These are phyloP conservation scores for Acholoe squamosa DNA, from an alignment of 2,888 invertebrate species.

Conservation along the genomic window DNA sequence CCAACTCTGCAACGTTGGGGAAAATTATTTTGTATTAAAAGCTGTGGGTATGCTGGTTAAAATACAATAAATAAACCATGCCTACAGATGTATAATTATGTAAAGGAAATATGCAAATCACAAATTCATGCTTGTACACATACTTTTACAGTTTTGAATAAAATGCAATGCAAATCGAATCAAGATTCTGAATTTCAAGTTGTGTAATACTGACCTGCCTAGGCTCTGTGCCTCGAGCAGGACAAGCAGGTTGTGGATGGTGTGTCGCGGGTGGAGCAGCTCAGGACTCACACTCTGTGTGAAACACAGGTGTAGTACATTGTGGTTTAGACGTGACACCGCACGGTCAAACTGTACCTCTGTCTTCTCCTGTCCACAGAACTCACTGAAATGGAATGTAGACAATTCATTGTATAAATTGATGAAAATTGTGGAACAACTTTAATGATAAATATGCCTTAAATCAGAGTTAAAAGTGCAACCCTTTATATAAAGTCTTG, in stretches of 20 bases:
- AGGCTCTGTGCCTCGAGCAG: constrained; percentile 89
- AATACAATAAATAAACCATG: too few relatives aligned
- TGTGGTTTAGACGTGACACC: constrained; percentile 91
- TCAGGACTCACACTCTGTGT: constrained; percentile 89
- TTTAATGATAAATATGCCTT: neutral
- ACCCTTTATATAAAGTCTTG: too few relatives aligned
- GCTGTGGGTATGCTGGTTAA: too few relatives aligned
- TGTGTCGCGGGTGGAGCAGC: constrained; percentile 87
- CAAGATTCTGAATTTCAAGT: neutral
- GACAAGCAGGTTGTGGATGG: constrained; percentile 89
- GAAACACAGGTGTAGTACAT: constrained; percentile 90
- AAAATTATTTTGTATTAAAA: neutral
- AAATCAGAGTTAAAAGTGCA: too few relatives aligned
- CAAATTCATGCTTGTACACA: too few relatives aligned
- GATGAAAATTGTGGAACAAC: neutral
- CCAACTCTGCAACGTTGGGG: constrained; percentile 56
- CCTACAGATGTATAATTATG: too few relatives aligned
- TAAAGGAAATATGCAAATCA: too few relatives aligned
- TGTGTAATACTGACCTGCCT: constrained; percentile 86
- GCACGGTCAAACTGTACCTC: constrained; percentile 89
- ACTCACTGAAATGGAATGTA: constrained; percentile 87
- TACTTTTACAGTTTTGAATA: too few relatives aligned
- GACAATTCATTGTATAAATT: neutral
- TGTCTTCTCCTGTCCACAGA: constrained; percentile 89
- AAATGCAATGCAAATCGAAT: too few relatives aligned